Conservation (phyloP, 2,113 vertebrate species). For the Amazona vittata region DNA sequence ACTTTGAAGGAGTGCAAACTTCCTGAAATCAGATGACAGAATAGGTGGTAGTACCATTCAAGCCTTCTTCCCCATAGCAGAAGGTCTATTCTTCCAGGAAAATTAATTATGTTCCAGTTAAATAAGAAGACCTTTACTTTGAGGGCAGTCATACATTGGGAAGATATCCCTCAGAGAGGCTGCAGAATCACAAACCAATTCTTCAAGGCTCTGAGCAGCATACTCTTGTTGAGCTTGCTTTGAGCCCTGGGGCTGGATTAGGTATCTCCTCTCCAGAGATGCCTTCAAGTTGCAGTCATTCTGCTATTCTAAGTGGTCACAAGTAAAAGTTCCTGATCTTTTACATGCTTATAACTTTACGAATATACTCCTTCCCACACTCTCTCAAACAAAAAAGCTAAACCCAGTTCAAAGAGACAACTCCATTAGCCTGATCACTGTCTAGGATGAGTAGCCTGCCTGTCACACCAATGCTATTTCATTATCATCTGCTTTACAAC, state of each 20-base stretch:
- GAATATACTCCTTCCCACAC: neutral
- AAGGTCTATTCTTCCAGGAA: neutral
- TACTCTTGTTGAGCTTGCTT: neutral
- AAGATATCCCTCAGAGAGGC: neutral
- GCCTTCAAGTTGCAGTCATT: neutral
- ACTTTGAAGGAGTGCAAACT: neutral
- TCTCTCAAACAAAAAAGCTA: neutral
- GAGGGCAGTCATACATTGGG: neutral
- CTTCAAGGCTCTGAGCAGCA: neutral
- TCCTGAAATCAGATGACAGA: neutral
- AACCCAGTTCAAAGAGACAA: neutral
- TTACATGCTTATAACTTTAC: neutral
- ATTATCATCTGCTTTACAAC: neutral
- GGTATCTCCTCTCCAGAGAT: neutral
- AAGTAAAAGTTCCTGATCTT: neutral
- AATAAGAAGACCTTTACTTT: neutral
- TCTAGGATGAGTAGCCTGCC: neutral
- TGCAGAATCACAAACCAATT: neutral
- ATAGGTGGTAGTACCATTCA: neutral
- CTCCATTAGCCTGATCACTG: neutral
- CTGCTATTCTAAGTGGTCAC: neutral
- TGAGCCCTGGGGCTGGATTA: neutral
- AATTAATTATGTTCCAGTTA: neutral
- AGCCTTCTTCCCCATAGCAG: neutral
- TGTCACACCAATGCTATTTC: neutral